Base-by-base conservation (phyloP, 2,888 invertebrate genomes). In the Morpho achilles region DNA sequence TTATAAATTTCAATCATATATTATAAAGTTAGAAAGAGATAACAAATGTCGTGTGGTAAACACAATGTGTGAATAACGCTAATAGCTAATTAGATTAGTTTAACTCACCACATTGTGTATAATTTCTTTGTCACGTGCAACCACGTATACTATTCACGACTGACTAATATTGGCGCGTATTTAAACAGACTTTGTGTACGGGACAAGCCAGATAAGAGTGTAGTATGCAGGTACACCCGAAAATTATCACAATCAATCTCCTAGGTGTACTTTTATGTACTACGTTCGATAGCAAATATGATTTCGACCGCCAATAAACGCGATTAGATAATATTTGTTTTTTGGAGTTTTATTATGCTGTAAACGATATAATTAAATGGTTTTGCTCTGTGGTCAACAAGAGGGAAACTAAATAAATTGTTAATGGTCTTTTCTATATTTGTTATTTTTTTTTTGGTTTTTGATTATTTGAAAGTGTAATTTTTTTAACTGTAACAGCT, bases 41-140 rank as follows among this genome's bases (percentile, higher is more conserved):
- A 44, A 44, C 39, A 16, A 10, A 45, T 44, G 10, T 32, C 8
- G 32, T 23, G 16, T 8, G 9, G 16, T 16, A 16, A 16, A 16
- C 16, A 16, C 16, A 16, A 16, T 16, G 16, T 1, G 1, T 16
- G 16, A 16, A 16, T 16, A 16, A 16, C 16, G 16, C 16, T 16
- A 16, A 1, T 16, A 16, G 16, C 16, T 41, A 47, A 48, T 54
- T 50, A 3, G 7, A 55, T 55, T 48, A 9, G 16, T 42, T 41
- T 7, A 43, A 56, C 63, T 63, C 56, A 63, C 61, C 63, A 63
- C 63, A 63, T 63, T 54, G 50, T 63, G n/a, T 48, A 47, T 50
- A 41, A 43, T 59, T 59, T 59, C 42, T 60, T 53, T 57, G 59
- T 61, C 48, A 53, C 63, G 63, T 61, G 61, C 59, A 48, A 51